phyloP scores from a whole-genome alignment of 2,888 invertebrate species.

The Branchellion lobata region DNA sequence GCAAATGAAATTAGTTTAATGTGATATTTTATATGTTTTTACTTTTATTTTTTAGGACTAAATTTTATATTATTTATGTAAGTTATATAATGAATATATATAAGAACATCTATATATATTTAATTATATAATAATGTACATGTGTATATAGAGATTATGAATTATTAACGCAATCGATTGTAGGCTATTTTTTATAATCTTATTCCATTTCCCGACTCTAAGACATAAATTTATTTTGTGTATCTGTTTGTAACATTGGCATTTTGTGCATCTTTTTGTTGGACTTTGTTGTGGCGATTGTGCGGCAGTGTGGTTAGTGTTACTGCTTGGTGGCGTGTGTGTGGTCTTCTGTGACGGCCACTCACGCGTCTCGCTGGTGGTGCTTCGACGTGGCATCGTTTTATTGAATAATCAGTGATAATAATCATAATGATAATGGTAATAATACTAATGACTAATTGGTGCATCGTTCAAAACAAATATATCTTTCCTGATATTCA shows the following conservation, averaged over 20 bases:
- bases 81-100: conserved; percentile 8
- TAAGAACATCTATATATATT: not conserved
- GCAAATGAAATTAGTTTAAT: not conserved
- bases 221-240: not conserved
- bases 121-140: conserved; percentile 13
- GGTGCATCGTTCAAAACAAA: no score
- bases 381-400: no score
- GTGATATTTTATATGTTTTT: conserved; percentile 16
- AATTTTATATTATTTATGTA: not conserved
- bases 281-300: not conserved
- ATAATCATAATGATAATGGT: no score
- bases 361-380: no score
- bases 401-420: no score
- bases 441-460: no score
- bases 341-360: no score
- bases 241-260: not conserved
- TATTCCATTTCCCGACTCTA: not conserved
- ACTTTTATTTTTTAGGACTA: not conserved
- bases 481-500: no score
- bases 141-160: conserved; percentile 15
- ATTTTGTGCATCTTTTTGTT: not conserved
- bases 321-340: not conserved
- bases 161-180: not conserved
- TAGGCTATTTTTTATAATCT: conserved; percentile 1
- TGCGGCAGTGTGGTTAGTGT: no score